Evolutionary conservation across 2,797 vertebrate genomes (phyloP), one percentile per base, ranked within the genome.

Genomic region (Brotogeris chrysoptera): DNA sequence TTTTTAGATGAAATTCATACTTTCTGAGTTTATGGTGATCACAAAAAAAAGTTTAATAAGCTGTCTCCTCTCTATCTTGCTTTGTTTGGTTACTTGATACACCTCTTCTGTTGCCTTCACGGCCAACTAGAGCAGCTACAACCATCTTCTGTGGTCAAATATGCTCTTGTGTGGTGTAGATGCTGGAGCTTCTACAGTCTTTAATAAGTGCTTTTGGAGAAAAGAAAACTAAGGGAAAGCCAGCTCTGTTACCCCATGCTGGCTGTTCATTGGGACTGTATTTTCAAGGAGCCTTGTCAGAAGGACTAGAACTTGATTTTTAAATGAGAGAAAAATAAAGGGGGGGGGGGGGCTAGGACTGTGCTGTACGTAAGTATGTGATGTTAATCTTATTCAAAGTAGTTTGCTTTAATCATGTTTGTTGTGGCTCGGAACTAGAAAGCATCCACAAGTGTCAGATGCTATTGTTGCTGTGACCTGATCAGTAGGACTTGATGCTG

Each of bases 261-360:
- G 8, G 32, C 32, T 66, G 0, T 43, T 64, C 0, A 23, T 36
- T 43, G 17, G 21, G 17, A 65, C 80, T 87, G 15, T 63, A 6
- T 71, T 92, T 86, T 43, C 27, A 69, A 80, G 21, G 17, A 28
- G 24, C 1, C 4, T 61, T 68, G 11, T 71, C 27, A 24, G n/a
- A 50, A 93, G 18, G 13, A 47, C 9, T 64, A 57, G 34, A 55
- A 34, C 7, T 66, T 50, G 2, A n/a, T 86, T 69, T 80, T 59
- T 16, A 49, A 27, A 34, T 16, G 12, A 47, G 23, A 7, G 6
- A 34, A 60, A 61, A 34, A 8, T 8, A n/a, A 41, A 3, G 6
- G 5, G 0, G 4, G 4, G 2, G 7, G 24, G 39, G 5, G 20
- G 21, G 7, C 8, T 11, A 18, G 60, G 30, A 27, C 49, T 52